phyloP scores from a whole-genome alignment of 2,113 vertebrate species.

The Ophiodon elongatus region DNA sequence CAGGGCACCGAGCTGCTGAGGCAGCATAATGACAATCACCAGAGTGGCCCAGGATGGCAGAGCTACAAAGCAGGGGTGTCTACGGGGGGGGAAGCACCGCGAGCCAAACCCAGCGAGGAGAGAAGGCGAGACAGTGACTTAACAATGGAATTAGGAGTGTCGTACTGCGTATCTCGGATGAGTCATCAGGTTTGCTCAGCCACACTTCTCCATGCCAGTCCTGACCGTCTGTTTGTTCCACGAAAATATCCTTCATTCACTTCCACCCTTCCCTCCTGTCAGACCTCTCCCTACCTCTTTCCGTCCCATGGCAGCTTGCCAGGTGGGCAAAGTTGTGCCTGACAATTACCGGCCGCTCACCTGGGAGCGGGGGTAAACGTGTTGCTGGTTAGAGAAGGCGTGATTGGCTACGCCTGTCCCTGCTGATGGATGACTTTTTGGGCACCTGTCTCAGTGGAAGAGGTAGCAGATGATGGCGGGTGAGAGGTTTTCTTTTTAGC shows the following conservation, averaged over 20 bases:
- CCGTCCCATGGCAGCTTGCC: constrained; percentile 65
- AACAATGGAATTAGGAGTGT: constrained; percentile 68
- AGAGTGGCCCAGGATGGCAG: constrained; percentile 47
- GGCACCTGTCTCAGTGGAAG: constrained; percentile 50
- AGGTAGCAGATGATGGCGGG: constrained; percentile 59
- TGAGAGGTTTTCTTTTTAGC: constrained; percentile 6
- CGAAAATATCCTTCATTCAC: constrained; percentile 27
- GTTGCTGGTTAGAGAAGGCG: constrained; percentile 51
- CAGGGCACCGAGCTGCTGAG: constrained; percentile 64
- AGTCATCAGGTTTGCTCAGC: constrained; percentile 71
- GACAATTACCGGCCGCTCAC: constrained; percentile 72
- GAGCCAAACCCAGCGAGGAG: constrained; percentile 63
- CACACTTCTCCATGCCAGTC: constrained; percentile 46
- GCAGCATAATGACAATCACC: constrained; percentile 77
- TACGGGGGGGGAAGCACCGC: constrained; percentile 43
- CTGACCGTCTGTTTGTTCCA: constrained; percentile 61
- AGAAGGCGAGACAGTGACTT: constrained; percentile 49
- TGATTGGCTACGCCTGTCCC: constrained; percentile 62
- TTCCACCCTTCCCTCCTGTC: constrained; percentile 18
- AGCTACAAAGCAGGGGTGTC: constrained; percentile 43
- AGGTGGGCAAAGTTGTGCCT: constrained; percentile 63
- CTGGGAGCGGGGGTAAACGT: constrained; percentile 62
- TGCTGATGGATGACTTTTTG: constrained; percentile 66
- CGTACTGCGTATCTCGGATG: constrained; percentile 52
- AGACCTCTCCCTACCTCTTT: constrained; percentile 6